Percentiles rank a stretch among this genome's conserved stretches.
These are phyloP conservation scores for Merops nubicus DNA, from an alignment of 2,113 vertebrate genomes.

Conservation along the genomic window DNA sequence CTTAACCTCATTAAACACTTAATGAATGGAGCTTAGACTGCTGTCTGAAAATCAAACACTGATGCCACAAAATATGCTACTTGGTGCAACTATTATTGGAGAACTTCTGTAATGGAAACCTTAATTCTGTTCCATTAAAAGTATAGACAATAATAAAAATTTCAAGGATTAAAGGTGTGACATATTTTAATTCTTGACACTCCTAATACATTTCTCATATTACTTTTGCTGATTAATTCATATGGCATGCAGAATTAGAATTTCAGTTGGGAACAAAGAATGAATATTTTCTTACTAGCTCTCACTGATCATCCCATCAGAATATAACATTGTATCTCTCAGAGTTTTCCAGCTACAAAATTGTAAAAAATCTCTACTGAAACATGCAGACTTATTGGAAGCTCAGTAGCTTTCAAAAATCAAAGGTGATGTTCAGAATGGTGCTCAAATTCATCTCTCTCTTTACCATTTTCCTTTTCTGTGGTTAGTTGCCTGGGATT, in stretches of 20 bases:
- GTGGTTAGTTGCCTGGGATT: not conserved
- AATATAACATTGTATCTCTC: fast-evolving
- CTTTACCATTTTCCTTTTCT: not conserved
- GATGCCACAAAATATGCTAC: not conserved
- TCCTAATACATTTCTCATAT: not conserved
- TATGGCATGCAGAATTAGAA: not conserved
- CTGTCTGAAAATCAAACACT: not conserved
- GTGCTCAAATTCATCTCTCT: not conserved
- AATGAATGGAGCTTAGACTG: not conserved
- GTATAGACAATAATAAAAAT: not conserved
- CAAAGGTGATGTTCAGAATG: not conserved
- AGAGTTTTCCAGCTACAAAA: not conserved
- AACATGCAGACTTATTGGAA: not conserved
- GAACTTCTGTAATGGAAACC: not conserved
- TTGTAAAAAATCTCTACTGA: not conserved
- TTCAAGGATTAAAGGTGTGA: not conserved
- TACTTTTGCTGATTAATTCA: not conserved
- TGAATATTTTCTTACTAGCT: not conserved
- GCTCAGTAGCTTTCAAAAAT: not conserved
- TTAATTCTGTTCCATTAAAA: not conserved
- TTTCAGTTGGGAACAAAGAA: not conserved
- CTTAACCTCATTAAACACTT: not conserved
- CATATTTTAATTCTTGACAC: not conserved
- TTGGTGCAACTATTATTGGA: not conserved
- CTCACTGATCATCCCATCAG: not conserved